A percentile compares a stretch with the other conserved stretches of the same genome.
Evolutionary conservation across 2,797 vertebrate genomes (phyloP).

Genomic region (Xenentodon cancila): DNA sequence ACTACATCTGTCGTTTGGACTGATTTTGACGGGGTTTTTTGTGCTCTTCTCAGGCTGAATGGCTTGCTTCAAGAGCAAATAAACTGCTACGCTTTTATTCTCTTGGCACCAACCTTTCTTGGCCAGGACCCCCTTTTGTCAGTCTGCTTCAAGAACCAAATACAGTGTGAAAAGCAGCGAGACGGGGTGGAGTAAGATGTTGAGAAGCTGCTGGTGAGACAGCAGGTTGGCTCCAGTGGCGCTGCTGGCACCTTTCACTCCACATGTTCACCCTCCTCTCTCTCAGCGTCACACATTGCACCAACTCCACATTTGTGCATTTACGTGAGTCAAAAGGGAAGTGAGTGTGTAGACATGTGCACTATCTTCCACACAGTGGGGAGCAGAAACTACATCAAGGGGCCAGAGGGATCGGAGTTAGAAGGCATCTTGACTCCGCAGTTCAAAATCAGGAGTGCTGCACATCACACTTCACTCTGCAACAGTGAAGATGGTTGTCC

Average conservation of each 20-base stretch:
- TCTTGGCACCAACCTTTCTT: constrained; percentile 6
- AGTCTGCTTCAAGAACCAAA: constrained; percentile 37
- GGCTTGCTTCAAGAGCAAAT: constrained; percentile 23
- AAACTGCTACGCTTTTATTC: constrained; percentile 10
- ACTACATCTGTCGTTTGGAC: constrained; percentile 15
- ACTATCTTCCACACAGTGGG: no score
- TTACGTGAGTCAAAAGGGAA: no score
- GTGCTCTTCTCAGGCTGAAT: constrained; percentile 14
- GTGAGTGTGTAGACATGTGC: no score
- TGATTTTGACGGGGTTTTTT: constrained; percentile 20
- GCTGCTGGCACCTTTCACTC: constrained; percentile 39
- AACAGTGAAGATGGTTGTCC: no score
- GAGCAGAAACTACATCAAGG: no score
- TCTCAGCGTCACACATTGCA: background rate
- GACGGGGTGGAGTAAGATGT: constrained; percentile 9
- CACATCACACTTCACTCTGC: no score
- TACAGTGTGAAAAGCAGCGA: background rate
- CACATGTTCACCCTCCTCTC: constrained; percentile 19
- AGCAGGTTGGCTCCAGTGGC: background rate
- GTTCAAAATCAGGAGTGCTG: no score
- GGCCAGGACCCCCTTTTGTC: background rate
- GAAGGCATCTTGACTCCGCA: no score
- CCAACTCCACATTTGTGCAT: no score
- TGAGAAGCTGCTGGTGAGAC: constrained; percentile 21
- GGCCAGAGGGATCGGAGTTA: no score